Percentiles rank a stretch among this genome's conserved stretches.
These are phyloP conservation scores for Petromus typicus DNA, from an alignment of 2,113 vertebrate species.

Conservation along the genomic window DNA sequence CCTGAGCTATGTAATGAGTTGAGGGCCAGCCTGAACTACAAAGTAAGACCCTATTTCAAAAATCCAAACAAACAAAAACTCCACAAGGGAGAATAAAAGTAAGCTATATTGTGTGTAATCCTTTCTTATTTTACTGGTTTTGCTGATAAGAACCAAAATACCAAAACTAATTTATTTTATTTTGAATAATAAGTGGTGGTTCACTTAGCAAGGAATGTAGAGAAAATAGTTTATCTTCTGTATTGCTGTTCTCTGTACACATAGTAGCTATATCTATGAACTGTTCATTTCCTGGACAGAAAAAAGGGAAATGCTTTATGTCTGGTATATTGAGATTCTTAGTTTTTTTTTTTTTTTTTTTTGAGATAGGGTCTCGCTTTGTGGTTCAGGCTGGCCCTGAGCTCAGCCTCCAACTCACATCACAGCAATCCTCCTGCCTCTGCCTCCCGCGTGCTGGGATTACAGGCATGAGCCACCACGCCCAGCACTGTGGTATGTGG, in stretches of 20 bases:
- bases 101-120: slow-evolving; percentile 21
- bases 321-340: neutral
- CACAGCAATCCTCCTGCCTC: too few species aligned
- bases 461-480: too few species aligned
- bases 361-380: too few species aligned
- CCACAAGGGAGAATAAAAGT: neutral
- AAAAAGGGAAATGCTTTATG: neutral
- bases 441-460: too few species aligned
- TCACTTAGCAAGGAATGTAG: neutral
- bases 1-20: too few species aligned
- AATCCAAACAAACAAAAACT: too few species aligned
- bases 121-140: slow-evolving; percentile 29
- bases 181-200: slow-evolving; percentile 34
- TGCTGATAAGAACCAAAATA: neutral
- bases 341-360: too few species aligned
- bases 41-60: too few species aligned
- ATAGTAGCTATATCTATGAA: neutral
- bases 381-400: too few species aligned
- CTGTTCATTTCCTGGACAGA: neutral
- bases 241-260: neutral
- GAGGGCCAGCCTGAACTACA: too few species aligned
- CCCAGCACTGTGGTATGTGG: too few species aligned
- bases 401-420: too few species aligned
- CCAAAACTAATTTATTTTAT: neutral
- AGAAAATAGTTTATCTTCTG: slow-evolving; percentile 41